Percentiles rank a stretch among this genome's conserved stretches.
Conservation (phyloP, 2,888 invertebrate species). For the Malachius bipustulatus region DNA sequence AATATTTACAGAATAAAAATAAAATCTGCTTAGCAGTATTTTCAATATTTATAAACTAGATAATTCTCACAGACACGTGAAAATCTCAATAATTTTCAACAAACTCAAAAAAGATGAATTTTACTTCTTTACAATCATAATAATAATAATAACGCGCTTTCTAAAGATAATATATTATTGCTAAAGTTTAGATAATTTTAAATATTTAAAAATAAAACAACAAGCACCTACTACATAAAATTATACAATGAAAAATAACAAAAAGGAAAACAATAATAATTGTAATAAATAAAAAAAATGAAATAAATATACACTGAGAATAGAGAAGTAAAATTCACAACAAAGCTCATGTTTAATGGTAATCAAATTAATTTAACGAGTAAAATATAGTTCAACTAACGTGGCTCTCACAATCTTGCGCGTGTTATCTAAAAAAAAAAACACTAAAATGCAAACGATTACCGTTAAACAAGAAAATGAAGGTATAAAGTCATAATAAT, state of each 20-base stretch:
- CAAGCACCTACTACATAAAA: slow-evolving; percentile 7
- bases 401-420: too few relatives aligned
- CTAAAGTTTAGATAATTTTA: slow-evolving; percentile 10
- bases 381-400: too few relatives aligned
- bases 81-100: slow-evolving; percentile 14
- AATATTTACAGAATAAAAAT: slow-evolving; percentile 38
- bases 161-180: slow-evolving; percentile 11
- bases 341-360: slow-evolving; percentile 1
- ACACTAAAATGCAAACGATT: too few relatives aligned
- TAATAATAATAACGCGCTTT: not conserved
- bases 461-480: too few relatives aligned
- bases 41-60: slow-evolving; percentile 23
- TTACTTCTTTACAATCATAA: slow-evolving; percentile 16
- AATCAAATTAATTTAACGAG: too few relatives aligned
- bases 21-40: slow-evolving; percentile 36
- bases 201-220: slow-evolving; percentile 9
- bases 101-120: slow-evolving; percentile 19
- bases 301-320: not conserved
- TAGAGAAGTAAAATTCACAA: not conserved
- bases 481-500: too few relatives aligned
- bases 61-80: slow-evolving; percentile 14
- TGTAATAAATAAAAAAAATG: not conserved
- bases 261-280: not conserved
- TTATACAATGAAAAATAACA: slow-evolving; percentile 4
- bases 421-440: too few relatives aligned